Evolutionary conservation across 1,140 invertebrate species (phyloP), one percentile per base, ranked within the genome.

Genomic region (Oncopodura yosiiana): DNA sequence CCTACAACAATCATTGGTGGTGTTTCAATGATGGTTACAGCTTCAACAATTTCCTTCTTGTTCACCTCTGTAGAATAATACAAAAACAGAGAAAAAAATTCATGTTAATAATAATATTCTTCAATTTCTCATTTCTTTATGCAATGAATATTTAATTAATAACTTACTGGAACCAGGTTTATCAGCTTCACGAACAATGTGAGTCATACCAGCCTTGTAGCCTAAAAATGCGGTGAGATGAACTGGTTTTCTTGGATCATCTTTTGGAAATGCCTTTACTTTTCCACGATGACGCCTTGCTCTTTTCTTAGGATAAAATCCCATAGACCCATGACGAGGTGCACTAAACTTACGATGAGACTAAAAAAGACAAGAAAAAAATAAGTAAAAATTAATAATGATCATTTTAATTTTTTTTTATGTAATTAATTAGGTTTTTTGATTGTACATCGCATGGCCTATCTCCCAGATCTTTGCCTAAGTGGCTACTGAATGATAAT

Each of bases 141-240:
- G 42, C 12, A 1, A 36, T 39, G 2, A 27, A 48, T 14, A 21
- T 1, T 48, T 16, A 19, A 19, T 11, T 36, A 9, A 21, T 34
- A 49, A 83, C 89, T 86, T 76, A 96, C 92, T 98, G 74, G 94
- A 98, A 55, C 95, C 96, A 69, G 94, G 94, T 76, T 94, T 84
- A 74, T 99, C 94, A 43, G 95, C 93, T 77, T 99, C 95, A 67
- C 96, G 80, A 3, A 99, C 89, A 72, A 99, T 87, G 71, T 99
- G 96, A 62, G 94, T 97, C 96, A 99, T 99, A 70, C 96, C 96
- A 71, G 95, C 94, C 73, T 99, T 99, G 73, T 97, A 99, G 41
- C 86, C 92, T 62, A 99, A 79, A 72, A 99, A 99, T 51, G 94
- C 88, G 5, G 96, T 99, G 32, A 99, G 75, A 77, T 99, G 96